Conservation (phyloP, 1,140 invertebrate species). For the Pogonognathellus flavescens region DNA sequence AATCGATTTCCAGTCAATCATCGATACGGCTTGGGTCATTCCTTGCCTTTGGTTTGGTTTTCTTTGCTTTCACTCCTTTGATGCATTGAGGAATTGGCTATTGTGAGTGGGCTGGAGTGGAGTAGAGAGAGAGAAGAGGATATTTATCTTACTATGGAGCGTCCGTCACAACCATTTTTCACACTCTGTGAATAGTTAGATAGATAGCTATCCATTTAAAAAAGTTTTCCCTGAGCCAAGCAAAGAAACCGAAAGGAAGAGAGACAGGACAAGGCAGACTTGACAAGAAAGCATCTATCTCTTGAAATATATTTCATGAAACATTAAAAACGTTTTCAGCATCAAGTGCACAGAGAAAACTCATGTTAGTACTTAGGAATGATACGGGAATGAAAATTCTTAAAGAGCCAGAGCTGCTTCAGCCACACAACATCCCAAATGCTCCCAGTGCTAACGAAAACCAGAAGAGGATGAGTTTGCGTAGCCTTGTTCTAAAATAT, state of each 20-base stretch:
- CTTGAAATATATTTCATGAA: slow-evolving; percentile 47
- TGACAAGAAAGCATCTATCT: slow-evolving; percentile 29
- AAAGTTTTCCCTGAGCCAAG: slow-evolving; percentile 4
- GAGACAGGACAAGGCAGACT: slow-evolving; percentile 18
- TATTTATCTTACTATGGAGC: slow-evolving; percentile 40
- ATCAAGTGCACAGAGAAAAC: slow-evolving; percentile 33
- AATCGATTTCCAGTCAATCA: slow-evolving; percentile 64
- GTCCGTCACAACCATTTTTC: slow-evolving; percentile 27
- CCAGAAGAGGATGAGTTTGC: slow-evolving; percentile 63
- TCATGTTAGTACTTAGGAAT: slow-evolving; percentile 44
- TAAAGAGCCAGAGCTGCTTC: slow-evolving; percentile 25
- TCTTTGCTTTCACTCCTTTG: slow-evolving; percentile 33
- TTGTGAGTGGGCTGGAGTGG: slow-evolving; percentile 1
- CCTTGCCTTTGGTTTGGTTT: slow-evolving; percentile 4
- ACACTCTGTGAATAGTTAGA: slow-evolving; percentile 45
- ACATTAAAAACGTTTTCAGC: slow-evolving; percentile 50
- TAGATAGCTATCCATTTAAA: slow-evolving; percentile 45
- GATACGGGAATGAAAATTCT: slow-evolving; percentile 40
- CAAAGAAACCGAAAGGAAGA: neutral
- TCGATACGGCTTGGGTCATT: slow-evolving; percentile 52
- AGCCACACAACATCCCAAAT: slow-evolving; percentile 46
- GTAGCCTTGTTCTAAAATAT: slow-evolving; percentile 65
- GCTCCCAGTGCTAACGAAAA: slow-evolving; percentile 30
- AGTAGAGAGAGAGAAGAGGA: neutral
- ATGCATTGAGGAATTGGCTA: slow-evolving; percentile 54